Evolutionary conservation across 2,888 invertebrate species (phyloP).

Genomic region (Adelphocoris suturalis): DNA sequence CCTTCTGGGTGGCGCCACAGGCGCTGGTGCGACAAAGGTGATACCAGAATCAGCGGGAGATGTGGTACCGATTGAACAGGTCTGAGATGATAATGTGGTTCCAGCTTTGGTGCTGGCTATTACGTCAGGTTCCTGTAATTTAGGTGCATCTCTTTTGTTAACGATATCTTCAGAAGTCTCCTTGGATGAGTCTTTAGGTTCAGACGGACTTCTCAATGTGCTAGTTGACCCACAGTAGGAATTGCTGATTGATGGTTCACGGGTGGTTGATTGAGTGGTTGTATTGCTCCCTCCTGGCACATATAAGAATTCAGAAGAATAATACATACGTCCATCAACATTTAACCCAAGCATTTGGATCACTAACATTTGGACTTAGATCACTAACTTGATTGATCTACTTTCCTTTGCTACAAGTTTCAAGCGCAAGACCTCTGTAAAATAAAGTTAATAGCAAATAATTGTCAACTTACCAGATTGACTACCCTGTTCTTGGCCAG

Average conservation of each 20-base stretch:
- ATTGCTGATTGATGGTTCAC: slow-evolving; percentile 72
- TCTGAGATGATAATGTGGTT: slow-evolving; percentile 78
- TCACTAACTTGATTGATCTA: too few relatives aligned
- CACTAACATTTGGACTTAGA: too few relatives aligned
- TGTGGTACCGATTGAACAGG: slow-evolving; percentile 77
- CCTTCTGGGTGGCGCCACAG: slow-evolving; percentile 89
- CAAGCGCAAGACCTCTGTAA: too few relatives aligned
- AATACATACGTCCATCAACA: not conserved
- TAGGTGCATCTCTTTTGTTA: slow-evolving; percentile 17
- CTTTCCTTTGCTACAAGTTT: too few relatives aligned
- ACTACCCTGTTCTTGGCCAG: slow-evolving; percentile 72
- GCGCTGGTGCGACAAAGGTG: slow-evolving; percentile 71
- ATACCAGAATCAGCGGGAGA: slow-evolving; percentile 75
- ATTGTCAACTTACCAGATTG: slow-evolving; percentile 54
- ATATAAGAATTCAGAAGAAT: not conserved
- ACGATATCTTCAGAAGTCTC: not conserved
- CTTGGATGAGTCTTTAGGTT: slow-evolving; percentile 60
- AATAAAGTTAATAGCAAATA: too few relatives aligned
- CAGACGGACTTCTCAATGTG: slow-evolving; percentile 74
- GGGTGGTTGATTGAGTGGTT: slow-evolving; percentile 47
- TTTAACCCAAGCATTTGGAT: too few relatives aligned
- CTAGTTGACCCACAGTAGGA: slow-evolving; percentile 76
- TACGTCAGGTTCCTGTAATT: slow-evolving; percentile 90
- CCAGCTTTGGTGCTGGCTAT: slow-evolving; percentile 91
- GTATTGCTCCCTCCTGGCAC: slow-evolving; percentile 29